A percentile compares a stretch with the other conserved stretches of the same genome.
These are phyloP conservation scores for Chaitophorus viminalis DNA, from an alignment of 2,888 invertebrate species.

Conservation along the genomic window DNA sequence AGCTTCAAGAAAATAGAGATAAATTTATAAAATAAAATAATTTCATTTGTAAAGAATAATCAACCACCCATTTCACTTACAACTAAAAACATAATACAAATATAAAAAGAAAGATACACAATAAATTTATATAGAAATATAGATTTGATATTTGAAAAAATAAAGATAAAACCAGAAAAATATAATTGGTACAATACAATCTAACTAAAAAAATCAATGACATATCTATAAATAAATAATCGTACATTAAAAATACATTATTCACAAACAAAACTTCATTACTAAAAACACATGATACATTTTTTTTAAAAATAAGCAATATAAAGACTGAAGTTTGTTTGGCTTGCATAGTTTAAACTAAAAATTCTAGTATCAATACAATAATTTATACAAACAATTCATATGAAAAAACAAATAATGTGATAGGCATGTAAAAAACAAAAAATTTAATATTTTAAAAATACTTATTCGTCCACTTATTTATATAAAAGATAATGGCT, in stretches of 20 bases:
- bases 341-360: not conserved
- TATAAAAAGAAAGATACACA: not conserved
- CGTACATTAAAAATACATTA: not conserved
- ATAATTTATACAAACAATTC: not conserved
- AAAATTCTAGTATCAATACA: not conserved
- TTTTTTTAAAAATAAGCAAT: not conserved
- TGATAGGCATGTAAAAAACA: not conserved
- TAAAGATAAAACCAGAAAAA: slow-evolving; percentile 5
- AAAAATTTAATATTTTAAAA: not conserved
- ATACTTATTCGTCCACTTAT: not conserved
- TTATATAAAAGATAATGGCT: not conserved
- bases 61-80: slow-evolving; percentile 15
- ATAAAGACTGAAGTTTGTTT: too few relatives aligned
- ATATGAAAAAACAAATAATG: not conserved
- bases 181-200: not conserved
- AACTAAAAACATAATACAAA: slow-evolving; percentile 6
- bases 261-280: not conserved
- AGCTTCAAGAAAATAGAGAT: slow-evolving; percentile 16
- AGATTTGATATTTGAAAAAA: not conserved
- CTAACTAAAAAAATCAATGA: not conserved
- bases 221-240: not conserved
- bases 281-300: not conserved
- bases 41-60: not conserved
- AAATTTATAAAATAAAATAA: not conserved
- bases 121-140: not conserved